Percentiles rank a stretch among this genome's conserved stretches.
phyloP scores from a whole-genome alignment of 2,113 vertebrate genomes.

The Agapornis roseicollis region DNA sequence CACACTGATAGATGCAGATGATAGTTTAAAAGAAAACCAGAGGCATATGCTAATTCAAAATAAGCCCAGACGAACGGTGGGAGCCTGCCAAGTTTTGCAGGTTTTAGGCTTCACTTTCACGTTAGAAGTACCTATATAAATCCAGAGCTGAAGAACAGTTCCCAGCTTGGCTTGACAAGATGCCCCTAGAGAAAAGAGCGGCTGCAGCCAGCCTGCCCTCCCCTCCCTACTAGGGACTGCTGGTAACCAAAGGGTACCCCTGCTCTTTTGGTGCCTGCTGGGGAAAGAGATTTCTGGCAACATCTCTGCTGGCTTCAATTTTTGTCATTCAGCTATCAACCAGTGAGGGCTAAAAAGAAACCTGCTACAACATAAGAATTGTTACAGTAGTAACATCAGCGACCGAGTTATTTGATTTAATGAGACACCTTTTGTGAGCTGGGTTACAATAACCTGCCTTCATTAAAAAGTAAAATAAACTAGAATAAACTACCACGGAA shows the following conservation, averaged over 20 bases:
- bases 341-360: neutral
- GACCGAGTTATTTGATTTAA: neutral
- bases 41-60: neutral
- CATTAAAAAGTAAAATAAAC: slow-evolving; percentile 1
- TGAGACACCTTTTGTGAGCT: neutral
- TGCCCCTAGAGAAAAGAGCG: neutral
- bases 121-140: neutral
- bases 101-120: neutral
- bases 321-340: neutral
- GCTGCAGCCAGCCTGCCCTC: neutral
- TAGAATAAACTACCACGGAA: neutral
- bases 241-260: neutral
- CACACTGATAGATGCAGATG: neutral
- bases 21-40: neutral
- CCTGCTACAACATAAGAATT: neutral
- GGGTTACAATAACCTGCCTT: neutral
- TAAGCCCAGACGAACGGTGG: neutral
- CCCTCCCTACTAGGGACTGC: neutral
- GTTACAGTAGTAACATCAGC: neutral
- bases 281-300: neutral
- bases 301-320: neutral
- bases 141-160: neutral
- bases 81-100: neutral
- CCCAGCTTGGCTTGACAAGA: neutral
- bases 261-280: neutral